These are phyloP conservation scores for Simalia tracyae DNA, from an alignment of 2,797 vertebrate genomes.

Conservation along the genomic window DNA sequence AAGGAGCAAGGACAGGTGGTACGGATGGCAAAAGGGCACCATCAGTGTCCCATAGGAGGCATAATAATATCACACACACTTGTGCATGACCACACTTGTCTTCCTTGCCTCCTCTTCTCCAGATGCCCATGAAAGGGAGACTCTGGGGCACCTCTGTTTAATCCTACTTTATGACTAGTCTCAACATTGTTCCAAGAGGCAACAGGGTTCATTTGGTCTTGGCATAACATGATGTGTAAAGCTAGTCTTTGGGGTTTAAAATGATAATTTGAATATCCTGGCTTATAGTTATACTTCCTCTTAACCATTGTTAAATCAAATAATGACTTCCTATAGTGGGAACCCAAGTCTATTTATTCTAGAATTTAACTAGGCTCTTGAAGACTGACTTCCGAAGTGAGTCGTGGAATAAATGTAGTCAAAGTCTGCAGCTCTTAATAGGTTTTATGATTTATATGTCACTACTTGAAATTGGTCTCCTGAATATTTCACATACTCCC, in stretches of 20 bases:
- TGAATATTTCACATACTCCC: neutral
- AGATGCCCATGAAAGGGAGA: neutral
- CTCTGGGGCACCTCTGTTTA: neutral
- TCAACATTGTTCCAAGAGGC: neutral
- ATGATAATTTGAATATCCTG: neutral
- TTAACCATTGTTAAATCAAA: neutral
- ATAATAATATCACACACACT: neutral
- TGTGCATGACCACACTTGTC: neutral
- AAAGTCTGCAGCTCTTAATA: neutral
- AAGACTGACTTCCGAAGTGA: neutral
- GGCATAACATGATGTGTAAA: neutral
- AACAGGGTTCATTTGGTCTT: too few relatives aligned
- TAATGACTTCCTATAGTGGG: neutral
- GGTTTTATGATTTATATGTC: neutral
- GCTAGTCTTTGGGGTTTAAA: neutral
- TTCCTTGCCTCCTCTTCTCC: neutral
- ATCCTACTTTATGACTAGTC: neutral
- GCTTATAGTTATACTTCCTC: neutral
- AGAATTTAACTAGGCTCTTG: neutral
- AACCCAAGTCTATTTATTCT: neutral
- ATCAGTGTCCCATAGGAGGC: neutral
- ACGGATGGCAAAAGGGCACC: neutral
- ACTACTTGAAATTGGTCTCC: neutral
- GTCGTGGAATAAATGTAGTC: neutral
- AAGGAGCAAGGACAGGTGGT: neutral